Evolutionary conservation across 2,888 invertebrate genomes (phyloP).

Genomic region (Scotopteryx bipunctaria): DNA sequence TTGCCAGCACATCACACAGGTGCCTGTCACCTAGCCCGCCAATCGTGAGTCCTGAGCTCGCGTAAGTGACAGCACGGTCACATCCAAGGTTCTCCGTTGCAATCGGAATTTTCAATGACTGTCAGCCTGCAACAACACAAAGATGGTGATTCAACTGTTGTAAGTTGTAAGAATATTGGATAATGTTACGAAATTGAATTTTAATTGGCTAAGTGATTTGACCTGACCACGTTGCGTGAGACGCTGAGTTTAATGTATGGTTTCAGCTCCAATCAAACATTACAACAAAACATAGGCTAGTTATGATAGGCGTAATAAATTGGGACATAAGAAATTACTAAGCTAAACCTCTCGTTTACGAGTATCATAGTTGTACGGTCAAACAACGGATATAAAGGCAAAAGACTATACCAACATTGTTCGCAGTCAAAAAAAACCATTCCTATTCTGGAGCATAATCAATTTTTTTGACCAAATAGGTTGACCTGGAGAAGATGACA

Average conservation of each 20-base stretch:
- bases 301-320: neutral
- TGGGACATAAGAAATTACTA: no score
- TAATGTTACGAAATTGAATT: slow-evolving; percentile 27
- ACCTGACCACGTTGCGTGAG: slow-evolving; percentile 20
- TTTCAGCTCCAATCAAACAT: slow-evolving; percentile 2
- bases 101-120: slow-evolving; percentile 54
- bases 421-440: no score
- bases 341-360: no score
- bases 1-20: slow-evolving; percentile 77
- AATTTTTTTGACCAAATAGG: no score
- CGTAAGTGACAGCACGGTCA: slow-evolving; percentile 42
- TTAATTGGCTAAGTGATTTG: slow-evolving; percentile 27
- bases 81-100: slow-evolving; percentile 42
- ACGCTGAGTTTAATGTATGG: slow-evolving; percentile 7
- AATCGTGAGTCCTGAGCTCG: slow-evolving; percentile 25
- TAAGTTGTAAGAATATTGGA: slow-evolving; percentile 35
- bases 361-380: no score
- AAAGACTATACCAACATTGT: no score
- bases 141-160: slow-evolving; percentile 36
- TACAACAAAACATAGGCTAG: neutral
- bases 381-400: no score
- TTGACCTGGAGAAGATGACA: no score
- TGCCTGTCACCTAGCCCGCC: slow-evolving; percentile 46
- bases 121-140: slow-evolving; percentile 65
- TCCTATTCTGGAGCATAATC: no score